Percentiles rank a stretch among this genome's conserved stretches.
phyloP scores from a whole-genome alignment of 1,140 invertebrate genomes.

The Aphaenogaster floridana region DNA sequence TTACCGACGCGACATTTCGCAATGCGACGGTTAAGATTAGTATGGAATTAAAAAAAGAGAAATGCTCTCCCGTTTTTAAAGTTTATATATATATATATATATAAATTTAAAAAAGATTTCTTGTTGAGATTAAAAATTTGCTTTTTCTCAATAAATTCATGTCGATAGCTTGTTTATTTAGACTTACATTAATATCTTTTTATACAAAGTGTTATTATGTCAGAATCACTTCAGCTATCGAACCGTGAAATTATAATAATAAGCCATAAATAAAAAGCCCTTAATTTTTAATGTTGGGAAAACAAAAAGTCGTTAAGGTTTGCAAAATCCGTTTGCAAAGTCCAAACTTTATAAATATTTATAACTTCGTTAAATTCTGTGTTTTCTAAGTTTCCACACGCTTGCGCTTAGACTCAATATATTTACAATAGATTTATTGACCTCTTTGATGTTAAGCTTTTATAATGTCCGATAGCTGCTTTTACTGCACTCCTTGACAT shows the following conservation, averaged over 20 bases:
- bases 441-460: neutral
- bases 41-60: neutral
- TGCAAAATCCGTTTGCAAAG: neutral
- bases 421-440: constrained; percentile 21
- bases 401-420: neutral
- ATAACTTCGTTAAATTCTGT: neutral
- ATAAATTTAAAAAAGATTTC: constrained; percentile 2
- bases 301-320: neutral
- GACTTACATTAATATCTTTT: neutral
- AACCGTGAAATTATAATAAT: neutral
- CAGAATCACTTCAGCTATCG: neutral
- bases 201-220: neutral
- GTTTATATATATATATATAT: neutral
- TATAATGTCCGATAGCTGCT: neutral
- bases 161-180: neutral
- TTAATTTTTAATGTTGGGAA: neutral
- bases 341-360: neutral
- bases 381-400: neutral
- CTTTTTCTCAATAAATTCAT: neutral
- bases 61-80: neutral
- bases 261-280: neutral
- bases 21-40: neutral
- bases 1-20: constrained; percentile 18
- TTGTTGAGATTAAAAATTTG: neutral
- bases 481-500: constrained; percentile 47